Base-by-base conservation (phyloP, 2,888 invertebrate genomes). In the Ctena decussata region DNA sequence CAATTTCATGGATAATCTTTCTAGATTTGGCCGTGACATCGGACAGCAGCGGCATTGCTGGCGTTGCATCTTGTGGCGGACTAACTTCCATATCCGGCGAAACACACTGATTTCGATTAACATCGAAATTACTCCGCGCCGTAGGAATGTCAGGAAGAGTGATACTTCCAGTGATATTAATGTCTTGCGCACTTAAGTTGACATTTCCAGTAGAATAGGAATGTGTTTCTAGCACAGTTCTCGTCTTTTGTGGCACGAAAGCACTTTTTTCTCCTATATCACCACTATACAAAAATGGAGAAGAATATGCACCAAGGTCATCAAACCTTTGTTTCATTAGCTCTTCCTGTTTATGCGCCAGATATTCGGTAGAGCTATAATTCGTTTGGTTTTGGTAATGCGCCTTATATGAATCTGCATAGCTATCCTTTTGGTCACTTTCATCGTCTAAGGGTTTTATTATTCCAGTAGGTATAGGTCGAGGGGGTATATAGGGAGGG, bases 41-140 rank as follows among this genome's bases (percentile, higher is more conserved):
- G 69, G 96, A 96, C 82, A 97, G 95, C 70, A 97, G 94, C 27
- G 97, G 97, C 97, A 97, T 97, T 27, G 97, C 96, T 21, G 96
- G 96, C 8, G 96, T 96, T 94, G 95, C 93, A 78, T 92, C 93
- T 74, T 86, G 89, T 8, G 93, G 92, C 5, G 93, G 93, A 81
- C 93, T 94, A 37, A 89, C 91, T 80, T 93, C 94, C 0, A 92
- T 92, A 73, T 96, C 96, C 15, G 96, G 95, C 72, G 96, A 95
- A 44, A 96, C 96, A 24, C 95, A 94, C 57, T 95, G 93, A 80
- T 95, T 94, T 82, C 95, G 95, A 69, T 94, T 95, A 32, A 85
- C 85, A 57, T 93, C 93, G n/a, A 91, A 77, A 44, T 92, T 92
- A 8, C 86, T 84, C 73, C 92, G 85, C 49, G 90, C 90, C 35